Base-by-base conservation (phyloP, 2,888 invertebrate genomes). In the Andrena bicolor region DNA sequence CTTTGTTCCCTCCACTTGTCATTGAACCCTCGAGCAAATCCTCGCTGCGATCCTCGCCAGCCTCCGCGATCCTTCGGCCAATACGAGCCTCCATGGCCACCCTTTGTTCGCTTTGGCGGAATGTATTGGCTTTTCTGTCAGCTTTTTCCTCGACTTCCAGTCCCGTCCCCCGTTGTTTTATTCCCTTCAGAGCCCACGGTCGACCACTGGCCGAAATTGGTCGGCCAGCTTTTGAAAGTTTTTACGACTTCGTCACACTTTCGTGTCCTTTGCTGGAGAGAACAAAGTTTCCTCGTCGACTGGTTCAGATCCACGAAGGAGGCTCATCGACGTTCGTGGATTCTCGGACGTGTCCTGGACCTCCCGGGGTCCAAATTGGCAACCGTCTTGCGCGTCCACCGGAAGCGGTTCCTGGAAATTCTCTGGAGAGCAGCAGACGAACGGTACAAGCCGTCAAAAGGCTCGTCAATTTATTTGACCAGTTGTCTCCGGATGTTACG, bases 101-200 rank as follows among this genome's bases (percentile, higher is more conserved):
- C 78, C 58, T 87, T 86, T 86, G 84, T 84, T 76, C 76, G 66
- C 84, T 84, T 86, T 81, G 82, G 78, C 53, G 41, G 60, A 48
- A 41, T 56, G 78, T 76, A 72, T 78, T 70, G 68, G 56, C 64
- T 68, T 79, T 74, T 77, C 72, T 76, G 69, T 68, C 77, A 65
- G 73, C 78, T 70, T 68, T 63, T 75, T 76, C 69, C 85, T 80
- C 83, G 86, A 83, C 83, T 88, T 85, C 85, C 77, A 70, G 35
- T 61, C 51, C 28, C 71, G 16, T 71, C 72, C 58, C 51, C 26
- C 41, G 65, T 80, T 65, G 69, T 86, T 82, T 87, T 85, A 77
- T 74, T 79, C 72, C 23, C 26, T 60, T 26, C 49, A 71, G 78
- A 51, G n/a, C 26, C 74, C 69, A 74, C 23, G 74, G 76, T 73